Evolutionary conservation across 1,140 invertebrate genomes (phyloP).

Genomic region (Tribolium madens): DNA sequence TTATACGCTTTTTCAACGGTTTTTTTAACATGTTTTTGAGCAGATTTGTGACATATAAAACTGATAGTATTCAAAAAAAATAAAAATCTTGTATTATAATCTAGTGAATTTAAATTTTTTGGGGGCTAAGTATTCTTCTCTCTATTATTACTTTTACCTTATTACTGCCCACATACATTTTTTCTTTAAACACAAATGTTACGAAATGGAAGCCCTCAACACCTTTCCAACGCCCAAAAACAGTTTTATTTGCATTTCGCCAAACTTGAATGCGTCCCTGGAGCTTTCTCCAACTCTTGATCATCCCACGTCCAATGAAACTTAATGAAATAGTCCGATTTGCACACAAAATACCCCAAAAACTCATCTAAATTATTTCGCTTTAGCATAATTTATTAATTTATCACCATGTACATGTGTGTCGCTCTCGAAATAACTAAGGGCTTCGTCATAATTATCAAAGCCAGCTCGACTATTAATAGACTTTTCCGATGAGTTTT

Average conservation of each 20-base stretch:
- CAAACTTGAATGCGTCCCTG: neutral
- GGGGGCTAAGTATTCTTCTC: too few species aligned
- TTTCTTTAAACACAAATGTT: too few species aligned
- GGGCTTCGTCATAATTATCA: neutral
- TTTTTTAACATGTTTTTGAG: too few species aligned
- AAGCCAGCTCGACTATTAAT: neutral
- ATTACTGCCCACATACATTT: too few species aligned
- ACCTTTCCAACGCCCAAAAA: neutral
- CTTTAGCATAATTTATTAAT: constrained; percentile 4
- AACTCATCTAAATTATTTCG: neutral
- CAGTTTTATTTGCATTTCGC: neutral
- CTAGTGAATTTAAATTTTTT: too few species aligned
- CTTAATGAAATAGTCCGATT: neutral
- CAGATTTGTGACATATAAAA: too few species aligned
- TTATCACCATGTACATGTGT: constrained; percentile 1
- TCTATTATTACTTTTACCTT: too few species aligned
- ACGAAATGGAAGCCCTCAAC: neutral
- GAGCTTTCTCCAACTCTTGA: neutral
- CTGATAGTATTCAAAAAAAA: too few species aligned
- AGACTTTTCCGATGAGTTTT: neutral
- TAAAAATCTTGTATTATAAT: too few species aligned
- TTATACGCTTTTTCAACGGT: too few species aligned
- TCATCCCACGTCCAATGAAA: neutral
- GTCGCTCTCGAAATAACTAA: neutral
- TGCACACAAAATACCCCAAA: neutral